These are phyloP conservation scores for Balanococcus diminutus DNA, from an alignment of 2,888 invertebrate genomes.

Conservation along the genomic window DNA sequence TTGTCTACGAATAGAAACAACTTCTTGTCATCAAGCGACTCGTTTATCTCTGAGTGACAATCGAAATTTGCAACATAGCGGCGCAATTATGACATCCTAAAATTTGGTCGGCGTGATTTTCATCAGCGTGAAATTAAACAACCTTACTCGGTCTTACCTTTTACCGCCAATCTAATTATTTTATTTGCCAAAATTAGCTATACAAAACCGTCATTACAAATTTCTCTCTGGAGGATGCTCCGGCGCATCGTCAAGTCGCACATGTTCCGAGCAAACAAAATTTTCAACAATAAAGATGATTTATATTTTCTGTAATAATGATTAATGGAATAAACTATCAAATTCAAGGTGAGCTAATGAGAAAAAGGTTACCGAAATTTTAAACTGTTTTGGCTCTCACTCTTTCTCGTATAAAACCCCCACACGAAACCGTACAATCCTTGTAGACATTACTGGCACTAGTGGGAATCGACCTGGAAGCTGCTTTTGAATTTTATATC, in stretches of 20 bases:
- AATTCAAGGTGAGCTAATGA: slow-evolving; percentile 1
- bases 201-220: slow-evolving; percentile 19
- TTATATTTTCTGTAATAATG: slow-evolving; percentile 40
- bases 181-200: slow-evolving; percentile 22
- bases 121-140: not conserved
- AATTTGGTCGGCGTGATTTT: not conserved
- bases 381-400: not conserved
- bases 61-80: slow-evolving; percentile 5
- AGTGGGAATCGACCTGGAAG: not conserved
- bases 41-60: slow-evolving; percentile 31
- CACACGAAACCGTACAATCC: not conserved
- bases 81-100: slow-evolving; percentile 25
- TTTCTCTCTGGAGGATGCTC: not conserved
- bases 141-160: not conserved
- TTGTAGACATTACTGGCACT: not conserved
- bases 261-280: slow-evolving; percentile 10
- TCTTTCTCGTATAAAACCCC: not conserved
- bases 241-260: not conserved
- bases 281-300: slow-evolving; percentile 42
- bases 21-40: slow-evolving; percentile 23
- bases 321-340: slow-evolving; percentile 33
- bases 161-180: slow-evolving; percentile 16
- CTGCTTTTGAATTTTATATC: not conserved
- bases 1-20: slow-evolving; percentile 3
- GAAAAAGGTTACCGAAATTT: slow-evolving; percentile 34